Base-by-base conservation (phyloP, 2,113 vertebrate genomes). In the Thymallus thymallus region DNA sequence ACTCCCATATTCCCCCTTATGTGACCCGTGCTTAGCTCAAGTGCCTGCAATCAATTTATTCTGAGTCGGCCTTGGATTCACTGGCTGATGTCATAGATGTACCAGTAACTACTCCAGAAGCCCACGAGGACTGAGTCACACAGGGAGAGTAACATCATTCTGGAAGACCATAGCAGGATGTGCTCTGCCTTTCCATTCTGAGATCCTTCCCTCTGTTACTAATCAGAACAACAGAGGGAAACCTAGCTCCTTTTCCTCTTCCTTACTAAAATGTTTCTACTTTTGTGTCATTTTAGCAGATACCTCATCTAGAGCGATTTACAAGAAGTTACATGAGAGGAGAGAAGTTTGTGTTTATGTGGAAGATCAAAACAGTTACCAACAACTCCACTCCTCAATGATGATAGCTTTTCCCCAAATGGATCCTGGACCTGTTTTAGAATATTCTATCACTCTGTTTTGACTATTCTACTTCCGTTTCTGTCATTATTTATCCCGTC, bases 91-190 rank as follows among this genome's bases (percentile, higher is more conserved):
- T 68, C 66, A 68, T 35, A 45, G 13, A 35, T 23, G 20, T 41
- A 41, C 66, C 9, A 24, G 10, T 20, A 48, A 68, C 35, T 12
- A 41, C 35, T 41, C 9, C 35, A 41, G 35, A 2, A 2, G 35
- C 35, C 35, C 35, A 41, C 48, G 6, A n/a, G 24, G 35, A 29
- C 29, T 55, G 62, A 66, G 23, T 74, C 72, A 67, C 62, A 10
- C 66, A 23, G 66, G 66, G 29, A 61, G 66, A 68, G 18, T 12
- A 51, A 61, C 2, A 35, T 73, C 71, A 73, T 9, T 41, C 35
- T 41, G 61, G 32, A 62, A 9, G 22, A 22, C 48, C 24, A 60
- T 30, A 41, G 69, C 60, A 64, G 22, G 71, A 51, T 51, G 48
- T 51, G 13, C 12, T 51, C 48, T 64, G 71, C 22, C 20, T 35